Percentiles rank a stretch among this genome's conserved stretches.
Conservation (phyloP, 2,797 vertebrate genomes). For the Scyliorhinus canicula region DNA sequence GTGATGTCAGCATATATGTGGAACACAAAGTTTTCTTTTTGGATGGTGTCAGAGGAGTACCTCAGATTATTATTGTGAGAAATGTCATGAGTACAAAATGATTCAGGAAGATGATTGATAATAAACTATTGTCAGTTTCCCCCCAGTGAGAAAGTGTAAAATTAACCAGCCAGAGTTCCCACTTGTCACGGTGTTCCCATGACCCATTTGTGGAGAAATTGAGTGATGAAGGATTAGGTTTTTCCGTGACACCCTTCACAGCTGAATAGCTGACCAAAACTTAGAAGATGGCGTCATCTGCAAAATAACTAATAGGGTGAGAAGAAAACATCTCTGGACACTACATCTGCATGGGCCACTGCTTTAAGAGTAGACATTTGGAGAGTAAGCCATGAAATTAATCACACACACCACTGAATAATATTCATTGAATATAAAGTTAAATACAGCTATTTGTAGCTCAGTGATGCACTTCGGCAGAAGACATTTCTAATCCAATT, state of each 20-base stretch:
- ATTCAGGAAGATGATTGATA: not conserved
- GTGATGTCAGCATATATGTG: no score
- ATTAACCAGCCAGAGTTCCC: not conserved
- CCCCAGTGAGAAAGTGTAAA: not conserved
- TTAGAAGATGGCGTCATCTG: not conserved
- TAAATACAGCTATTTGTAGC: not conserved
- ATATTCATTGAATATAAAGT: not conserved
- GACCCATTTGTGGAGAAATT: no score
- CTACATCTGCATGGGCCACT: not conserved
- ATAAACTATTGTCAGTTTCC: not conserved
- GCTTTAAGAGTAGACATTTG: not conserved
- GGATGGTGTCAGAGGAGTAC: not conserved
- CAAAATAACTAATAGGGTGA: not conserved
- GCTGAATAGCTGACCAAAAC: not conserved
- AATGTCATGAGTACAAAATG: not conserved
- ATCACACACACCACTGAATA: conserved; percentile 14
- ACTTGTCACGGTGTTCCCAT: not conserved
- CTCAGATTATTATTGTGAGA: not conserved
- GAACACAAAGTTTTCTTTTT: no score
- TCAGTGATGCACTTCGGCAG: not conserved
- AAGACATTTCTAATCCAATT: not conserved
- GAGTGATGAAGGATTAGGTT: not conserved
- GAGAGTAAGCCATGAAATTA: not conserved
- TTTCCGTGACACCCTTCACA: not conserved
- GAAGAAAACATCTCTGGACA: not conserved